These are phyloP conservation scores for Heteromormyrus szaboi DNA, from an alignment of 2,797 vertebrate species.

Conservation along the genomic window DNA sequence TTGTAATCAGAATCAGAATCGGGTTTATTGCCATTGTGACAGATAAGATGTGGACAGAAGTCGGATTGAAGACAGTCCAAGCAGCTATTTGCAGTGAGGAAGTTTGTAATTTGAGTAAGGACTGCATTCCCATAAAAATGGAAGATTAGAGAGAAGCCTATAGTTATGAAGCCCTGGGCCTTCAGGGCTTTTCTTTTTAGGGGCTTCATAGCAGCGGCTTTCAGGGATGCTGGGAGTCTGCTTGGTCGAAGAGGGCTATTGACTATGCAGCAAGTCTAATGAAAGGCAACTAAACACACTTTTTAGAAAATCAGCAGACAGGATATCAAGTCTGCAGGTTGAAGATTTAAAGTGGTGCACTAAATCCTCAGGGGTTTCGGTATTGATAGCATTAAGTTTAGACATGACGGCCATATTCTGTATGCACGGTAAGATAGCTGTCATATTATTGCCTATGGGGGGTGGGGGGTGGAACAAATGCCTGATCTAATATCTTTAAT, in stretches of 20 bases:
- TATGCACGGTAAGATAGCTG: not conserved
- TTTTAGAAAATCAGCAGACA: not conserved
- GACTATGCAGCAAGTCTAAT: not conserved
- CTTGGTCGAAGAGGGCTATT: not conserved
- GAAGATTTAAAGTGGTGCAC: not conserved
- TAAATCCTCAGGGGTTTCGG: not conserved
- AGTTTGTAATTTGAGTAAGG: not conserved
- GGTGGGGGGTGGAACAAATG: not conserved
- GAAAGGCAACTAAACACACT: not conserved
- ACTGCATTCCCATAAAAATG: not conserved
- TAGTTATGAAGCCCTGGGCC: not conserved
- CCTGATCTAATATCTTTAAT: not conserved
- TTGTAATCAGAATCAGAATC: not conserved
- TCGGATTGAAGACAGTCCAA: not conserved
- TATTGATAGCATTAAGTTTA: not conserved
- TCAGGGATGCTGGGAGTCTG: not conserved
- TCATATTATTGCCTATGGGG: too few relatives aligned
- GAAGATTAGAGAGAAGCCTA: not conserved
- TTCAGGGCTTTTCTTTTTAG: not conserved
- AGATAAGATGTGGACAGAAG: not conserved
- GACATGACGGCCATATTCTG: not conserved
- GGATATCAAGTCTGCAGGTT: not conserved
- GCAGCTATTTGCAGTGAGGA: not conserved
- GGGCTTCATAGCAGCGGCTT: not conserved
- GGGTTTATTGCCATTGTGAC: too few relatives aligned